Percentiles rank a stretch among this genome's conserved stretches.
phyloP scores from a whole-genome alignment of 2,797 vertebrate genomes.

The Pachyuromys duprasi region DNA sequence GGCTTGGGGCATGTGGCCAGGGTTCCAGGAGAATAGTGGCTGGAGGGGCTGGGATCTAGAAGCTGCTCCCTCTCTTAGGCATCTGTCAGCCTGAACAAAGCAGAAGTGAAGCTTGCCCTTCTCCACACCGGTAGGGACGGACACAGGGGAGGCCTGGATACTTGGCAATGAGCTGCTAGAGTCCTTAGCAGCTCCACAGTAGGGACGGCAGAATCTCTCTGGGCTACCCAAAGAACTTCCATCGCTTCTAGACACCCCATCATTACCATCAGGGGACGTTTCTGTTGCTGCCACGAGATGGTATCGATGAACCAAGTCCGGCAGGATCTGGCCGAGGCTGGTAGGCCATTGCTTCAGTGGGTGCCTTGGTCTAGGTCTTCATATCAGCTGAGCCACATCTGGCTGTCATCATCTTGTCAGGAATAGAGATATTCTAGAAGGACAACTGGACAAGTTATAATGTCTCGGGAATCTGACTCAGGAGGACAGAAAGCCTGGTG shows the following conservation, averaged over 20 bases:
- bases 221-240: not conserved
- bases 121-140: too few relatives aligned
- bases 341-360: accelerated
- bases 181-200: not conserved
- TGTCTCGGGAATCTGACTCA: not conserved
- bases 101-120: not conserved
- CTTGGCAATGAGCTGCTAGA: not conserved
- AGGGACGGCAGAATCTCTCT: not conserved
- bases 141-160: not conserved
- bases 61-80: too few relatives aligned
- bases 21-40: too few relatives aligned
- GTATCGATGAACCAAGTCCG: not conserved
- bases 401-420: not conserved
- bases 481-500: not conserved
- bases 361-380: not conserved
- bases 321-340: accelerated
- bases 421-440: not conserved
- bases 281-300: not conserved
- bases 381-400: accelerated
- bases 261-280: not conserved
- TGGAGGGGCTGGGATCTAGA: too few relatives aligned
- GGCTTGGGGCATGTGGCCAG: too few relatives aligned
- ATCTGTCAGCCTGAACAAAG: not conserved
- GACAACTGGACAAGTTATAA: not conserved
- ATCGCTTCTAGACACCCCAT: not conserved